A percentile compares a stretch with the other conserved stretches of the same genome.
Evolutionary conservation across 2,113 vertebrate genomes (phyloP).

Genomic region (Phalacrocorax aristotelis): DNA sequence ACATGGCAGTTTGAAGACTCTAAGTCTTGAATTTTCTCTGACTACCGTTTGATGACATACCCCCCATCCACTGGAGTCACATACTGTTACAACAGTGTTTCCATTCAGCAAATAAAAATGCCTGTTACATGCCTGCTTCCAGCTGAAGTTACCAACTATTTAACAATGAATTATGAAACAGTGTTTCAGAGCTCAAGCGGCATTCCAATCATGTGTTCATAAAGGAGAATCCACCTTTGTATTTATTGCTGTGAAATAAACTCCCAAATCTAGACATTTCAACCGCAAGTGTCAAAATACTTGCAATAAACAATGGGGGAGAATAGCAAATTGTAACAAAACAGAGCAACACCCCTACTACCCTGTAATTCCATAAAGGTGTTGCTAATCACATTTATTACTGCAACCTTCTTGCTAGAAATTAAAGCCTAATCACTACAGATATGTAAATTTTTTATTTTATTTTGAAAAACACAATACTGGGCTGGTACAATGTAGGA

Average conservation of each 20-base stretch:
- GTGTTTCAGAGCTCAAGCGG: slow-evolving; percentile 14
- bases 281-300: background rate
- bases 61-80: background rate
- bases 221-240: background rate
- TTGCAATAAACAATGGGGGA: background rate
- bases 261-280: background rate
- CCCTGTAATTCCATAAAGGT: background rate
- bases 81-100: background rate
- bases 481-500: background rate
- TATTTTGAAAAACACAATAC: background rate
- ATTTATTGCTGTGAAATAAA: slow-evolving; percentile 38
- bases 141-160: background rate
- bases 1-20: background rate
- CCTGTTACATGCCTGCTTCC: background rate
- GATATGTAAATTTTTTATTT: background rate
- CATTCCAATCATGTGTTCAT: background rate
- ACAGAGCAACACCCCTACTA: background rate
- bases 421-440: background rate
- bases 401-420: background rate
- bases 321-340: background rate
- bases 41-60: background rate
- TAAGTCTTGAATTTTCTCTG: background rate
- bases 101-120: background rate
- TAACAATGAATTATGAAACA: slow-evolving; percentile 3
- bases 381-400: background rate